These are phyloP conservation scores for human DNA, from an alignment of 2,113 vertebrate species.

Conservation along the genomic window GRCh38 chr2:106108501-106109000, in stretches of 20 bases:
- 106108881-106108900: neutral
- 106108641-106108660: too few relatives aligned
- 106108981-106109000: neutral
- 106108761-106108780: neutral
- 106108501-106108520: accelerated
- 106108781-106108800: too few relatives aligned
- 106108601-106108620: neutral
- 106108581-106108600: neutral
- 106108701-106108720: too few relatives aligned
- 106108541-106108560: accelerated
- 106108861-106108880: neutral
- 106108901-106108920: neutral
- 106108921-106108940: neutral
- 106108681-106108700: neutral
- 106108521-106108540: too few relatives aligned
- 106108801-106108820: neutral
- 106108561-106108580: neutral
- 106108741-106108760: neutral
- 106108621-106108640: neutral
- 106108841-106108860: neutral
- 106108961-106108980: neutral
- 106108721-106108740: too few relatives aligned
- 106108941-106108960: neutral
- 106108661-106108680: neutral
- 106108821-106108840: neutral